These are phyloP conservation scores for Gerris lacustris DNA, from an alignment of 2,888 invertebrate genomes.

Conservation along the genomic window DNA sequence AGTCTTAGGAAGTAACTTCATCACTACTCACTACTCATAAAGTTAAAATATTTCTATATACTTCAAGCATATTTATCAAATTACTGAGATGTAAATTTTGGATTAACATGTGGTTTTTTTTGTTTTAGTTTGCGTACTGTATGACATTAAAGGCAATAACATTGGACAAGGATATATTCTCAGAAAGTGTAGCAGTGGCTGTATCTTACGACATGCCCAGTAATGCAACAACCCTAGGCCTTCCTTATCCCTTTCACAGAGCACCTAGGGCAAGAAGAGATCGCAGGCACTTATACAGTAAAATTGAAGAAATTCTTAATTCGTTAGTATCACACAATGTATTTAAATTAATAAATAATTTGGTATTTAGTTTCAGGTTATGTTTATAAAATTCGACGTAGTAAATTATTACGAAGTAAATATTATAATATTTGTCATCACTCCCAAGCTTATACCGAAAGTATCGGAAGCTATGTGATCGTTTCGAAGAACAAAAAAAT, in stretches of 20 bases:
- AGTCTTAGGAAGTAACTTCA: no score
- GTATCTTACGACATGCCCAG: constrained; percentile 25
- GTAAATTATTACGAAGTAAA: no score
- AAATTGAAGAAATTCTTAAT: constrained; percentile 25
- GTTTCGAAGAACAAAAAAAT: no score
- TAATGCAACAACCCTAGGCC: constrained; percentile 19
- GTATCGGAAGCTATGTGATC: no score
- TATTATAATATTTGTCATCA: no score
- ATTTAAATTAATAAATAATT: background rate
- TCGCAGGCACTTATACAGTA: constrained; percentile 23
- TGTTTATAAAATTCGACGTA: no score
- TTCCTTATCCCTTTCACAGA: constrained; percentile 10
- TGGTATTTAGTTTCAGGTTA: no score
- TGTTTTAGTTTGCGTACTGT: constrained; percentile 26
- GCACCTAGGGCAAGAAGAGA: constrained; percentile 16
- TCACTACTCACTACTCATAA: no score
- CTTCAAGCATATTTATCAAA: no score
- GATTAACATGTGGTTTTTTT: background rate
- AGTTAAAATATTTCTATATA: no score
- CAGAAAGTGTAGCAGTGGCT: constrained; percentile 25
- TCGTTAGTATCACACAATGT: constrained; percentile 16
- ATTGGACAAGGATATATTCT: constrained; percentile 25
- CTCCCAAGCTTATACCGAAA: no score
- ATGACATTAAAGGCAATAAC: constrained; percentile 27
- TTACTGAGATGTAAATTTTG: no score